Evolutionary conservation across 2,797 vertebrate species (phyloP).

Genomic region (Mormyrops attenuatus): DNA sequence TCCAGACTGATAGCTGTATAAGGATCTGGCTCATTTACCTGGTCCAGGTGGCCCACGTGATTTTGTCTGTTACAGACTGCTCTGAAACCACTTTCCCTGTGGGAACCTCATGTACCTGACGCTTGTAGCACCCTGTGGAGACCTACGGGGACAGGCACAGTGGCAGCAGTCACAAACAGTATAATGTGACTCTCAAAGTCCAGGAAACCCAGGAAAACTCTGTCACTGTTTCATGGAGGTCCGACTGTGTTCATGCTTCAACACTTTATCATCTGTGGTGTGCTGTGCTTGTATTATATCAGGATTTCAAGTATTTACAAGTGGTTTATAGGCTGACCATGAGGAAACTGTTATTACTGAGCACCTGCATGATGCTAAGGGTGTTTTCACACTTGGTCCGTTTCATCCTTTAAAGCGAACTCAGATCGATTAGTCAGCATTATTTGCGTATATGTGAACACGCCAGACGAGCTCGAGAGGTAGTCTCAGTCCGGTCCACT

Average conservation of each 20-base stretch:
- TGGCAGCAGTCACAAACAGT: not conserved
- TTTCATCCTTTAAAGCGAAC: too few relatives aligned
- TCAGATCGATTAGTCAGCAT: too few relatives aligned
- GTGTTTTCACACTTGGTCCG: too few relatives aligned
- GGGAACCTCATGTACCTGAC: constrained; percentile 87
- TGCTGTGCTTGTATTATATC: not conserved
- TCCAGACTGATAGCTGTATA: not conserved
- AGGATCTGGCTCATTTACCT: constrained; percentile 60
- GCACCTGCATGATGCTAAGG: not conserved
- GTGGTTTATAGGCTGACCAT: not conserved
- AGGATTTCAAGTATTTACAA: not conserved
- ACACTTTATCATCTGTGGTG: not conserved
- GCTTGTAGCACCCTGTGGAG: constrained; percentile 81
- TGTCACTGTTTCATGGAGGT: not conserved
- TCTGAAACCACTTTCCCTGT: constrained; percentile 79
- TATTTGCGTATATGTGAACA: too few relatives aligned
- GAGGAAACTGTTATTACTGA: not conserved
- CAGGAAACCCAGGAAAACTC: not conserved
- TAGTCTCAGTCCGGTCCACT: too few relatives aligned
- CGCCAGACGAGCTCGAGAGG: too few relatives aligned
- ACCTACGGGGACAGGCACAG: constrained; percentile 61
- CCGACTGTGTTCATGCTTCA: not conserved
- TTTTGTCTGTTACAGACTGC: constrained; percentile 67
- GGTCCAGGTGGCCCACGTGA: constrained; percentile 97
- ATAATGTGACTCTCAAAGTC: not conserved